Percentiles rank a stretch among this genome's conserved stretches.
These are phyloP conservation scores for Balanococcus diminutus DNA, from an alignment of 2,888 invertebrate genomes.

Conservation along the genomic window DNA sequence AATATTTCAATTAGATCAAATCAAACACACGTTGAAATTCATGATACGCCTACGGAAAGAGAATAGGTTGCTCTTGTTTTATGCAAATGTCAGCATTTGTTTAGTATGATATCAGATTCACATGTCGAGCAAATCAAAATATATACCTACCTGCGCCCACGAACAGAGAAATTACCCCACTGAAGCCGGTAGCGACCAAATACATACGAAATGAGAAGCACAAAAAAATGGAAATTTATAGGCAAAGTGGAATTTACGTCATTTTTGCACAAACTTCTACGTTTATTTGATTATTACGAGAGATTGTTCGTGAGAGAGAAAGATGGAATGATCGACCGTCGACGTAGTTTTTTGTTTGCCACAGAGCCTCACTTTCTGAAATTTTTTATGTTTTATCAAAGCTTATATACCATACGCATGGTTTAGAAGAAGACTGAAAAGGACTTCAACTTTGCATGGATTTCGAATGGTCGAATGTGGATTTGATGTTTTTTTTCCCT, in stretches of 20 bases:
- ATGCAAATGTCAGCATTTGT: background rate
- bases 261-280: background rate
- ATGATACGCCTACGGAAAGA: background rate
- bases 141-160: background rate
- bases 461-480: background rate
- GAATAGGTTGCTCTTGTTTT: background rate
- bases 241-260: background rate
- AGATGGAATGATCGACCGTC: background rate
- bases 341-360: background rate
- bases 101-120: background rate
- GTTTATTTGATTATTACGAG: conserved; percentile 17
- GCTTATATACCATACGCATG: conserved; percentile 7
- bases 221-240: conserved; percentile 18
- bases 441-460: conserved; percentile 8
- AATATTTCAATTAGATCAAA: conserved; percentile 9
- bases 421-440: background rate
- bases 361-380: background rate
- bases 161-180: background rate
- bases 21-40: conserved; percentile 3
- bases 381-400: conserved; percentile 23
- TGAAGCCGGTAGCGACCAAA: background rate
- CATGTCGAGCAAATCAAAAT: background rate
- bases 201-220: background rate
- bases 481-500: background rate
- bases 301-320: background rate